Evolutionary conservation across 2,797 vertebrate species (phyloP).

Genomic region (Sarcophilus harrisii): DNA sequence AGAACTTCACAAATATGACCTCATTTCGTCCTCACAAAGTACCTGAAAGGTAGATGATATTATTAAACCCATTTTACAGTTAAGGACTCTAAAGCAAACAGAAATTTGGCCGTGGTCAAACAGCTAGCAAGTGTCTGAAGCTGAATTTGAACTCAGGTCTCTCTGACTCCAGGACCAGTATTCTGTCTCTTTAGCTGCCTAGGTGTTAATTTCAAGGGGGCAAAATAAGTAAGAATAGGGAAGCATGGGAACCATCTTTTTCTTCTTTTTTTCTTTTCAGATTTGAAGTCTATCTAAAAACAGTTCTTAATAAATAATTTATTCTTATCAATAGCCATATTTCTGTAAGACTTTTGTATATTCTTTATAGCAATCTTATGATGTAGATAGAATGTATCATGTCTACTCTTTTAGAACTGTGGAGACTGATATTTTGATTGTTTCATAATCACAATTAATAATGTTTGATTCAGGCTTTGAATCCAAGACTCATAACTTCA

Average conservation of each 20-base stretch:
- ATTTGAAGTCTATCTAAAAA: background rate
- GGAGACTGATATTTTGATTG: background rate
- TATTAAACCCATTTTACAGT: background rate
- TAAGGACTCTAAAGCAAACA: background rate
- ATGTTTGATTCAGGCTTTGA: background rate
- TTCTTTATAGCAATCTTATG: background rate
- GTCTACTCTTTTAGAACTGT: background rate
- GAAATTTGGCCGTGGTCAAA: background rate
- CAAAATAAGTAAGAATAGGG: background rate
- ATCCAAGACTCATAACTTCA: background rate
- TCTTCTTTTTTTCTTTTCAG: background rate
- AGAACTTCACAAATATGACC: background rate
- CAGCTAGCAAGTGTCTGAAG: background rate
- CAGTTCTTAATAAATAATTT: background rate
- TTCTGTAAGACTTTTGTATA: background rate
- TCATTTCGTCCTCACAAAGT: background rate
- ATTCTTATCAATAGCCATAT: background rate
- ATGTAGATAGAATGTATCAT: background rate
- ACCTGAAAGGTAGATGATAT: background rate
- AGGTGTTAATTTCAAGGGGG: background rate
- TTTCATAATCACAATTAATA: background rate
- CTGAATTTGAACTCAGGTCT: background rate
- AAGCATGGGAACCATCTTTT: background rate
- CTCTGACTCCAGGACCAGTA: background rate
- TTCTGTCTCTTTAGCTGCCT: background rate